Conservation (phyloP, 2,113 vertebrate genomes). For the Porphyrio hochstetteri region DNA sequence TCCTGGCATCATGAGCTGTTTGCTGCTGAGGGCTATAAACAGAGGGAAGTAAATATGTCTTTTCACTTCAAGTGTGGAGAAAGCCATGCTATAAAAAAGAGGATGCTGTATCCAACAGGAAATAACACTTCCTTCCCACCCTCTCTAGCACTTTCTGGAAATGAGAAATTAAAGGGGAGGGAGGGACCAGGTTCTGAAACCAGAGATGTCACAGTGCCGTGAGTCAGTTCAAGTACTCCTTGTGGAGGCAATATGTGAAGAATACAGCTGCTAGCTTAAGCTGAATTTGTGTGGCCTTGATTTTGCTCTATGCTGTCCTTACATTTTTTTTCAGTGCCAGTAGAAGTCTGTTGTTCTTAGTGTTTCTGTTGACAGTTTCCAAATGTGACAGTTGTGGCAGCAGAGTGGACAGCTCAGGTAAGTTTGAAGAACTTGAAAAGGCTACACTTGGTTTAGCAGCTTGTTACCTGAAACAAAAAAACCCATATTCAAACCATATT, state of each 20-base stretch:
- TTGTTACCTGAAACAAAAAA: background rate
- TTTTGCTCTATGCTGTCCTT: background rate
- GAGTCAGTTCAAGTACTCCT: background rate
- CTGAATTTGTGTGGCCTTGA: background rate
- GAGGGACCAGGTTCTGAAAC: background rate
- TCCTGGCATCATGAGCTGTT: background rate
- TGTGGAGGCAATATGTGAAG: background rate
- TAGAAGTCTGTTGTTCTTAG: background rate
- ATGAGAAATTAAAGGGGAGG: background rate
- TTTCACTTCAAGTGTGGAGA: background rate
- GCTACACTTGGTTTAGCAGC: background rate
- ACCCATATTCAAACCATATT: background rate
- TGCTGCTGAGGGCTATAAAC: background rate
- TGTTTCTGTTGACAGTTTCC: background rate
- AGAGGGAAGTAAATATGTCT: background rate
- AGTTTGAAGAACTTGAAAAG: background rate
- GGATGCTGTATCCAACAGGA: background rate
- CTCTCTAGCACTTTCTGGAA: background rate
- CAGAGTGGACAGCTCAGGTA: background rate
- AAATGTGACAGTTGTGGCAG: accelerated
- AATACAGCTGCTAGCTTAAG: background rate
- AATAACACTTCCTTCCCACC: background rate
- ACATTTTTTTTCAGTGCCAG: background rate
- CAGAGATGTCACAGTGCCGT: background rate
- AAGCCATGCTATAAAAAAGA: background rate